Evolutionary conservation across 1,140 invertebrate genomes (phyloP).

Genomic region (Matsumurasca onukii): DNA sequence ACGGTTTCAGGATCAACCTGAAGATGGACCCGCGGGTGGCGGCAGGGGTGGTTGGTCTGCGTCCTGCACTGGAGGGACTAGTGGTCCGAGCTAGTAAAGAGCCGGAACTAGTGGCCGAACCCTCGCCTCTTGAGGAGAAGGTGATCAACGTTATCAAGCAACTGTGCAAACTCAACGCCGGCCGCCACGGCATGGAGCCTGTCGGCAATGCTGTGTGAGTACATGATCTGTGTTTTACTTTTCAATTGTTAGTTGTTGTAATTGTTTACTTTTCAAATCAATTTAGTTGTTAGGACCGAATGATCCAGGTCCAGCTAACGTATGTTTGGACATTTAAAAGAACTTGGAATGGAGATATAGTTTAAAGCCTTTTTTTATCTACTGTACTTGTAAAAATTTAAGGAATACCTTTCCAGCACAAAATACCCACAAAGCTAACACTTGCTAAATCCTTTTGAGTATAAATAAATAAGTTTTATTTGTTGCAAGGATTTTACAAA

Average conservation of each 20-base stretch:
- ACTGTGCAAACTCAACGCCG: conserved; percentile 70
- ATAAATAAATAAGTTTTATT: too few relatives aligned
- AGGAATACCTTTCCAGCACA: too few relatives aligned
- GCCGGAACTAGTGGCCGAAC: conserved; percentile 67
- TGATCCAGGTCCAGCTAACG: too few relatives aligned
- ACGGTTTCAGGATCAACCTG: conserved; percentile 73
- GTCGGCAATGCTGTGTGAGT: conserved; percentile 47
- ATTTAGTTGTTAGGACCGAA: not conserved
- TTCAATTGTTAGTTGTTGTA: too few relatives aligned
- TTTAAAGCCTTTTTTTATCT: too few relatives aligned
- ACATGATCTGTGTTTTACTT: too few relatives aligned
- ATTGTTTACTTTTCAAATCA: not conserved
- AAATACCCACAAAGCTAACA: too few relatives aligned
- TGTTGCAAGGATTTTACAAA: too few relatives aligned
- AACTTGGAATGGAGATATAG: too few relatives aligned
- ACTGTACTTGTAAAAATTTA: too few relatives aligned
- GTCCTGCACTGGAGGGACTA: conserved; percentile 84
- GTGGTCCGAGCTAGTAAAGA: conserved; percentile 75
- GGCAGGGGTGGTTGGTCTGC: conserved; percentile 77
- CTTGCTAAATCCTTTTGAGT: too few relatives aligned
- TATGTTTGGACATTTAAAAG: too few relatives aligned
- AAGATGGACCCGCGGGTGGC: conserved; percentile 78
- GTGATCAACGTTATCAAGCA: conserved; percentile 59
- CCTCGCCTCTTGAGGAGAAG: conserved; percentile 57
- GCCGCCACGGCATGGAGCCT: conserved; percentile 65